Evolutionary conservation across 2,888 invertebrate species (phyloP).

Genomic region (Encarsia formosa): DNA sequence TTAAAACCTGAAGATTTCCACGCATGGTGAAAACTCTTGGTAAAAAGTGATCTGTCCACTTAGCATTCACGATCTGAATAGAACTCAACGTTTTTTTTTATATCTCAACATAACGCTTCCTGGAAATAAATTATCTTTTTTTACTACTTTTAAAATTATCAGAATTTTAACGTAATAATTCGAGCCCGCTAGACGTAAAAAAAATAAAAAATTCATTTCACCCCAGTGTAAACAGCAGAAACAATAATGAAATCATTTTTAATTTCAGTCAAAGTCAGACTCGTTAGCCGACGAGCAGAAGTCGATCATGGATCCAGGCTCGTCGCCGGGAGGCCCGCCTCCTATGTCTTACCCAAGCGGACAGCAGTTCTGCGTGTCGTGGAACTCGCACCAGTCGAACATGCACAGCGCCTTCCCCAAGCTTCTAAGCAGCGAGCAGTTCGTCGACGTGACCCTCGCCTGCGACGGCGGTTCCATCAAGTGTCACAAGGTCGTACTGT

Average conservation of each 20-base stretch:
- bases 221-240: not conserved
- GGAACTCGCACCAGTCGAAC: conserved; percentile 80
- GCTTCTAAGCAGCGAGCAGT: conserved; percentile 71
- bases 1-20: too few species aligned
- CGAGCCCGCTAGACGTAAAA: too few species aligned
- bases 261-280: conserved; percentile 20
- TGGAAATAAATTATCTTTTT: too few species aligned
- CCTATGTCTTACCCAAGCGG: conserved; percentile 33
- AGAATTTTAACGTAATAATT: too few species aligned
- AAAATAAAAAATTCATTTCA: not conserved
- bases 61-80: too few species aligned
- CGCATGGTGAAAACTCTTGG: too few species aligned
- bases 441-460: conserved; percentile 83
- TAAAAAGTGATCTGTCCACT: too few species aligned
- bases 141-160: too few species aligned
- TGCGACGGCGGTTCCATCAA: conserved; percentile 81
- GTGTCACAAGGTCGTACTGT: conserved; percentile 81
- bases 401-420: conserved; percentile 75
- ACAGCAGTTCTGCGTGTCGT: conserved; percentile 70
- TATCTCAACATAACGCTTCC: too few species aligned
- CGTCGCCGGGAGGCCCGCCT: conserved; percentile 1
- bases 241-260: not conserved
- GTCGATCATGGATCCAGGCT: conserved; percentile 24
- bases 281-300: conserved; percentile 24
- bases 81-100: too few species aligned